Evolutionary conservation across 2,888 invertebrate species (phyloP), one percentile per base, ranked within the genome.

Genomic region (Tetragonisca angustula): DNA sequence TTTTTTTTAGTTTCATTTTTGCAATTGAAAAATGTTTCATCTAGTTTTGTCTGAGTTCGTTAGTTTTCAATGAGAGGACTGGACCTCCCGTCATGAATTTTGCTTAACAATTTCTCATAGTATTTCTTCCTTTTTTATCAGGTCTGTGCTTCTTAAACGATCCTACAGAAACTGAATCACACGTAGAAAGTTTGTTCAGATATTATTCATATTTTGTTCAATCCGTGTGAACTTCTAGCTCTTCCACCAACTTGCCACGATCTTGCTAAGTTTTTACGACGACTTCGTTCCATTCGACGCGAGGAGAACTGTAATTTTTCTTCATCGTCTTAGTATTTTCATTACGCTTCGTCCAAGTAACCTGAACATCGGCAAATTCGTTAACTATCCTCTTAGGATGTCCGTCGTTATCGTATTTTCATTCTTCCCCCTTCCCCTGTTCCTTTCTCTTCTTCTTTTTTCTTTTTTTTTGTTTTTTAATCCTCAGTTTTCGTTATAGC

Each of bases 181-280:
- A 52, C 24, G 15, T 19, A 2, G 27, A 21, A 64, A 62, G 43
- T 64, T 72, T 52, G 36, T 17, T n/a, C 36, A 13, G 36, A 17
- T 61, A 77, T 71, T 71, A 77, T 52, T 71, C 62, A 64, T 43
- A 70, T 72, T 72, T 72, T 5, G 17, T 21, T n/a, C 19, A 52
- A 2, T 19, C 4, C 17, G 32, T 24, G 24, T 9, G 17, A 77
- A 77, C 52, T 64, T 62, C 19, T 43, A 70, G 36, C 76, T 27
- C 17, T 15, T n/a, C 4, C 27, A n/a, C 5, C 17, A 72, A 72
- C 49, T 56, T 27, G 49, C 19, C 24, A n/a, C 32, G 27, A 72
- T 49, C 21, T n/a, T n/a, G 54, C n/a, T 9, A 64, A 72, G 72
- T 77, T 64, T 54, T 62, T 54, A 43, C 27, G 62, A 64, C 32